Percentiles rank a stretch among this genome's conserved stretches.
Evolutionary conservation across 2,888 invertebrate species (phyloP).

Genomic region (Epistrophe grossulariae): DNA sequence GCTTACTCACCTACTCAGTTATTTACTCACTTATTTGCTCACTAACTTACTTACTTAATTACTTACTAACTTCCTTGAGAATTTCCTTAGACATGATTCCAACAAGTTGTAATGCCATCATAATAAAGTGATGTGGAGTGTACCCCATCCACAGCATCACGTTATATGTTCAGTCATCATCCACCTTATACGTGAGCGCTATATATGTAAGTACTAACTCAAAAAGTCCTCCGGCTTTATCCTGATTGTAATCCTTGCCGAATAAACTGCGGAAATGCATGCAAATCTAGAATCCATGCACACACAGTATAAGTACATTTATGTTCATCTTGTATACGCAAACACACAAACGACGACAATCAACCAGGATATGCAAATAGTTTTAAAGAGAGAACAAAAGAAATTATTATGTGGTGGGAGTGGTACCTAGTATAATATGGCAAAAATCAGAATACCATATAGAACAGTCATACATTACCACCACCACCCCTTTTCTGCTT

Average conservation of each 20-base stretch:
- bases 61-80: no score
- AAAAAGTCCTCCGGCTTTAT: slow-evolving; percentile 65
- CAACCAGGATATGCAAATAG: slow-evolving; percentile 66
- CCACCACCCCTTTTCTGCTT: neutral
- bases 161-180: neutral
- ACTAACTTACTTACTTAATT: no score
- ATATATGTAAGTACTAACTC: slow-evolving; percentile 14
- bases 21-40: no score
- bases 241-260: slow-evolving; percentile 69
- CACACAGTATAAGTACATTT: slow-evolving; percentile 1
- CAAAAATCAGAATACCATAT: neutral
- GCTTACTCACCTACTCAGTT: no score
- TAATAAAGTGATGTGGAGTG: neutral
- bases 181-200: slow-evolving; percentile 10
- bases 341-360: slow-evolving; percentile 28
- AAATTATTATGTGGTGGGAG: slow-evolving; percentile 5
- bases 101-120: no score
- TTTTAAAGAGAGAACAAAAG: slow-evolving; percentile 44
- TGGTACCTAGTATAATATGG: neutral
- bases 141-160: neutral
- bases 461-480: neutral
- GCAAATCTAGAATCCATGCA: slow-evolving; percentile 56
- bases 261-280: slow-evolving; percentile 68
- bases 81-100: no score
- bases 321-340: slow-evolving; percentile 13